Evolutionary conservation across 2,888 invertebrate species (phyloP), one percentile per base, ranked within the genome.

Genomic region (Drosophila pegasa): DNA sequence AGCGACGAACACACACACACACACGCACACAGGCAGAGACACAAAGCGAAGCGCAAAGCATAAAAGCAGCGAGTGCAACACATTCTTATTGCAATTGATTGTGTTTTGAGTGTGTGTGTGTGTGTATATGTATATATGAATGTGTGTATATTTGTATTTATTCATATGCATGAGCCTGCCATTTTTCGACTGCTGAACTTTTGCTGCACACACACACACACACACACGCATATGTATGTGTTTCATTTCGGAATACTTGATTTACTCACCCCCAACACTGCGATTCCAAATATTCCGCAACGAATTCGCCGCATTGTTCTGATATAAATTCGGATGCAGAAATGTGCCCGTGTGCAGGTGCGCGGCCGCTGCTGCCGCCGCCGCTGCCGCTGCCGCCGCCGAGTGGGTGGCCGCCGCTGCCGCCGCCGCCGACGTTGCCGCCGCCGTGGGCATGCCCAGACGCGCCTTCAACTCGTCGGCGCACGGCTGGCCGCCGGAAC

Each of bases 401-500:
- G 89, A 90, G 73, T 61, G 75, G 59, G 75, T 75, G 75, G 78
- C 78, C 18, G 81, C 78, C 22, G 78, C 80, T 9, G 80, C 69
- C 20, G 67, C 56, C 40, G 76, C 69, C 20, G 67, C 56, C 40
- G 76, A 38, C 37, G 86, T 47, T 16, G 72, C 55, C 12, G 84
- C 68, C 45, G 93, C 87, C 52, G 87, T 75, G 72, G 95, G 94
- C 64, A 96, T 96, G 92, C 97, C 97, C 83, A 97, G 94, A 80
- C 97, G 94, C 63, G 97, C 96, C 93, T 97, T 97, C 90, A 97
- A 93, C 93, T 97, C 97, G 92, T 98, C 96, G 70, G 92, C 92
- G 73, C 92, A 92, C 47, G 92, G 93, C 91, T 95, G 95, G 71
- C 95, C 96, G 71, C 96, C 95, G 43, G 95, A 95, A 86, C 97